A percentile compares a stretch with the other conserved stretches of the same genome.
Evolutionary conservation across 1,140 invertebrate species (phyloP).

Genomic region (Halesus radiatus): DNA sequence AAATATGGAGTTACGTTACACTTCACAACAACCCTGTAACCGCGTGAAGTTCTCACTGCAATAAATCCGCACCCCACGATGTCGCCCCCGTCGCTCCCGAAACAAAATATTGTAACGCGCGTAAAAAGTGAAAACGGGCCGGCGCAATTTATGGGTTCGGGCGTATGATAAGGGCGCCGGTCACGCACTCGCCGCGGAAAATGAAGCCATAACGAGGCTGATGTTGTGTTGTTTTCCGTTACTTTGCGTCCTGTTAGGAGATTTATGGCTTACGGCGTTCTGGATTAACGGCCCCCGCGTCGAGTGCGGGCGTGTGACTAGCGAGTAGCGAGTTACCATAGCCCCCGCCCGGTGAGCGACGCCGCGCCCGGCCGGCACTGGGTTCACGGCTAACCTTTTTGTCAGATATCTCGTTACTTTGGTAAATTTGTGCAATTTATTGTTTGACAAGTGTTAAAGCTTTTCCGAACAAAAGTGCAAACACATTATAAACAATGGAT

Average conservation of each 20-base stretch:
- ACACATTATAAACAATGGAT: too few species aligned
- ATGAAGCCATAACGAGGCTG: conserved; percentile 29
- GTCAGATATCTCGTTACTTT: too few species aligned
- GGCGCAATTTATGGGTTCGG: conserved; percentile 17
- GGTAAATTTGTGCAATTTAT: too few species aligned
- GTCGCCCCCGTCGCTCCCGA: conserved; percentile 1
- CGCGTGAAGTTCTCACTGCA: neutral
- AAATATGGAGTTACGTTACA: too few species aligned
- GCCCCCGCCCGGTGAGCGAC: too few species aligned
- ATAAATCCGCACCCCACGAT: neutral
- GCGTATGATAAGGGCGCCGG: conserved; percentile 21
- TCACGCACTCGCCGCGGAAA: conserved; percentile 30
- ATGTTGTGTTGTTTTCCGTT: conserved; percentile 37
- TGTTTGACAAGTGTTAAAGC: too few species aligned
- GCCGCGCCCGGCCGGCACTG: too few species aligned
- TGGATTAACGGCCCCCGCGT: conserved; percentile 3
- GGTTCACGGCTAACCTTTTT: too few species aligned
- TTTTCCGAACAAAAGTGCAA: too few species aligned
- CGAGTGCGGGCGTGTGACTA: too few species aligned
- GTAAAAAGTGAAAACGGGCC: neutral
- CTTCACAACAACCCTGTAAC: too few species aligned
- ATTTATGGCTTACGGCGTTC: conserved; percentile 32
- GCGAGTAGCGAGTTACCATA: too few species aligned
- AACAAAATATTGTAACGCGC: conserved; percentile 19
- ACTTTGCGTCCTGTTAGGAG: conserved; percentile 21